phyloP scores from a whole-genome alignment of 1,140 invertebrate species.

The Riptortus pedestris region DNA sequence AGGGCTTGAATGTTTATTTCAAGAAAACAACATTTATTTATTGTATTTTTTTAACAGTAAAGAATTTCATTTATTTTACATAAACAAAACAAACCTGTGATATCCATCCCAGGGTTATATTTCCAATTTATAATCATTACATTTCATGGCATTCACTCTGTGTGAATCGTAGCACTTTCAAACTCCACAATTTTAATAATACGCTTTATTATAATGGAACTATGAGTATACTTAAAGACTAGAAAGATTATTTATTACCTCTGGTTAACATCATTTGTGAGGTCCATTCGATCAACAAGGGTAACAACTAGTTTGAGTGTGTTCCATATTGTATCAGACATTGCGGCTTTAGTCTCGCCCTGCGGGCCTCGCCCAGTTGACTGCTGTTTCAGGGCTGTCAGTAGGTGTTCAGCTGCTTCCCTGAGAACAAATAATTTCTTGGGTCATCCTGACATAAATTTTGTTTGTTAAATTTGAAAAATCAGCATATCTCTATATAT shows the following conservation, averaged over 20 bases:
- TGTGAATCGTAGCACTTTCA: background rate
- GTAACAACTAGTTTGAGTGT: slow-evolving; percentile 73
- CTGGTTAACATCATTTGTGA: slow-evolving; percentile 62
- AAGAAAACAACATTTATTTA: too few relatives aligned
- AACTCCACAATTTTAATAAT: background rate
- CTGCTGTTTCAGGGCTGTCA: slow-evolving; percentile 88
- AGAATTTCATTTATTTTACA: background rate
- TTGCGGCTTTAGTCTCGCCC: slow-evolving; percentile 40
- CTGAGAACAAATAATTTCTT: slow-evolving; percentile 40
- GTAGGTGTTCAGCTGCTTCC: slow-evolving; percentile 90
- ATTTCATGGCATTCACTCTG: background rate
- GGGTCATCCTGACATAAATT: background rate
- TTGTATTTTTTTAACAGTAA: too few relatives aligned
- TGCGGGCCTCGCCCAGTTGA: slow-evolving; percentile 54
- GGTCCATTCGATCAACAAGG: slow-evolving; percentile 70
- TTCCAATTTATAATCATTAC: background rate
- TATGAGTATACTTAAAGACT: background rate
- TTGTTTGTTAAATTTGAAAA: background rate
- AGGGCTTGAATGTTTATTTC: too few relatives aligned
- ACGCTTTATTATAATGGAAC: background rate
- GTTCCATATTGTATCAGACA: slow-evolving; percentile 92
- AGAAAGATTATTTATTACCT: slow-evolving; percentile 38
- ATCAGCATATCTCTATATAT: too few relatives aligned
- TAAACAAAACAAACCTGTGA: background rate
- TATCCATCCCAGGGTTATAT: background rate